phyloP scores from a whole-genome alignment of 2,113 vertebrate species.

The Melanotaenia duboulayi region DNA sequence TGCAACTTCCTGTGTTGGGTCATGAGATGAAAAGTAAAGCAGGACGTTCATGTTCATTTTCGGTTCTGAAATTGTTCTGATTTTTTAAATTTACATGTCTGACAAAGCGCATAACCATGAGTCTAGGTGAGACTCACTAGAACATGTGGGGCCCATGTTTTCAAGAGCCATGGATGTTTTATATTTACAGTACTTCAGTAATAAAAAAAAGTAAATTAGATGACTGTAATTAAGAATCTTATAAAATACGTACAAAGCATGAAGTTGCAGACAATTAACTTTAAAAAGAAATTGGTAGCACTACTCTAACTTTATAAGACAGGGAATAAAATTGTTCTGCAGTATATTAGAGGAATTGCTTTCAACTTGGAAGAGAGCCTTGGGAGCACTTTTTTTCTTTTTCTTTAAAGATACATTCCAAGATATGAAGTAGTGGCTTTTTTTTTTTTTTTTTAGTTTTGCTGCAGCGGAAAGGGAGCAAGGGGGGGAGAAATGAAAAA shows the following conservation, averaged over 20 bases:
- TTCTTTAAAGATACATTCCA: slow-evolving; percentile 36
- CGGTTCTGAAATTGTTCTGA: too few species aligned
- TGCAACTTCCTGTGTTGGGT: slow-evolving; percentile 33
- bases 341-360: slow-evolving; percentile 64
- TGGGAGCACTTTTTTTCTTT: slow-evolving; percentile 32
- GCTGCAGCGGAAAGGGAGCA: slow-evolving; percentile 8
- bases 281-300: slow-evolving; percentile 32
- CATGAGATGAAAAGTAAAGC: slow-evolving; percentile 40
- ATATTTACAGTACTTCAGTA: slow-evolving; percentile 27
- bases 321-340: slow-evolving; percentile 64
- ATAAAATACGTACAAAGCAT: slow-evolving; percentile 47
- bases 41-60: too few species aligned
- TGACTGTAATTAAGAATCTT: slow-evolving; percentile 28
- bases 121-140: slow-evolving; percentile 19
- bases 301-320: slow-evolving; percentile 43
- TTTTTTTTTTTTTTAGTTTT: slow-evolving; percentile 43
- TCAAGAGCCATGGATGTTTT: slow-evolving; percentile 33
- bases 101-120: slow-evolving; percentile 13
- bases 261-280: slow-evolving; percentile 35
- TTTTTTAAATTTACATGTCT: not conserved
- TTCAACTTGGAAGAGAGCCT: slow-evolving; percentile 59
- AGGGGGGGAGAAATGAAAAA: slow-evolving; percentile 2
- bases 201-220: slow-evolving; percentile 29
- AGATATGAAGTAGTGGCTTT: slow-evolving; percentile 47
- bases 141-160: slow-evolving; percentile 26